Base-by-base conservation (phyloP, 2,888 invertebrate species). In the Euplexia lucipara region DNA sequence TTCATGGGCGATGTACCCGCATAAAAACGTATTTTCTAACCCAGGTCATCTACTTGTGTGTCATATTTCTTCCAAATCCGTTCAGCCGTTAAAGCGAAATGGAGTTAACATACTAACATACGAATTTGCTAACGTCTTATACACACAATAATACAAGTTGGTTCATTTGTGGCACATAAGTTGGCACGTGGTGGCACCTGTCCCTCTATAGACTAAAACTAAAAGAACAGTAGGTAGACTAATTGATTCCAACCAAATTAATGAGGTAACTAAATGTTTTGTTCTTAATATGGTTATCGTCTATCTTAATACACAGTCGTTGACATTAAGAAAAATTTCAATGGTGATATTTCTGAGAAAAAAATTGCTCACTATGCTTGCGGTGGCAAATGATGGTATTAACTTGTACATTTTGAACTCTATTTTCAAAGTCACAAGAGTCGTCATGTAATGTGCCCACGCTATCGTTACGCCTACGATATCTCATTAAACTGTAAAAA, bases 281-380 rank as follows among this genome's bases (percentile, higher is more conserved):
- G 52, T 41, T 53, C 59, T 58, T 0, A 47, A 42, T 34, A 62
- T 12, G 62, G 78, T 42, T 61, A 70, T 78, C 81, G 14, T 32
- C 35, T 44, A 68, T 51, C 59, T 51, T 62, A 61, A 61, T 57
- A 64, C 32, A 32, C 51, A 61, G 48, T 34, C 51, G 67, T 57
- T 59, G 68, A 68, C 61, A 47, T 56, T 42, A 45, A 61, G 51
- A 66, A n/a, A 66, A 48, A 63, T 59, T 61, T 60, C 37, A 61
- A 42, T 53, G 49, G 34, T 9, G 35, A 16, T 54, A 39, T 54
- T 81, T 81, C 64, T 60, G 12, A 67, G 67, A 78, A 74, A 64
- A 58, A 22, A 47, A 53, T 45, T 68, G 47, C 41, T 81, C 66
- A 78, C 51, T 54, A 10, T 30, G 20, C 32, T 56, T 42, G 52